Conservation (phyloP, 2,888 invertebrate genomes). For the Opisthograptis luteolata region DNA sequence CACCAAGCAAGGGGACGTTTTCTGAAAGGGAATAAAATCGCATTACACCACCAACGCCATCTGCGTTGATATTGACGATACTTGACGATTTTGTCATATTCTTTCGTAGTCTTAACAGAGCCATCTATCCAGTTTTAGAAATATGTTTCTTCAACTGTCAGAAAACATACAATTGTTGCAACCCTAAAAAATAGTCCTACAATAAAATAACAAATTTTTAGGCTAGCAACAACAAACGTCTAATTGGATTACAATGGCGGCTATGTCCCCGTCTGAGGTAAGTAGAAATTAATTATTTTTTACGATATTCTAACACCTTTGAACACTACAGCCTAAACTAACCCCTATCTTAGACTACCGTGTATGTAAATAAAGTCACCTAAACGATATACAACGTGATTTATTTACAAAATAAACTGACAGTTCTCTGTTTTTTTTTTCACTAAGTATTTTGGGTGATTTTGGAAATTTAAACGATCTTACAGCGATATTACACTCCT, state of each 20-base stretch:
- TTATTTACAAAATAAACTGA: constrained; percentile 18
- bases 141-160: too few relatives aligned
- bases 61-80: too few relatives aligned
- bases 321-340: not conserved
- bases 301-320: constrained; percentile 8
- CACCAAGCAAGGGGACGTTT: too few relatives aligned
- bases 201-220: constrained; percentile 30
- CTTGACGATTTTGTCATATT: too few relatives aligned
- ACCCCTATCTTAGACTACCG: not conserved
- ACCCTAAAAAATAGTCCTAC: not conserved
- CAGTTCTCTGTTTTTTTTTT: constrained; percentile 45
- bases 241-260: constrained; percentile 87
- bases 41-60: too few relatives aligned
- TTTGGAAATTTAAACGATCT: not conserved
- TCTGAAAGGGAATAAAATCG: too few relatives aligned
- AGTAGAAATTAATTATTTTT: constrained; percentile 71
- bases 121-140: too few relatives aligned
- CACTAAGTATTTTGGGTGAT: constrained; percentile 23
- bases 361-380: not conserved
- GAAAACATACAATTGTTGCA: not conserved
- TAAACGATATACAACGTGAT: not conserved
- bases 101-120: too few relatives aligned
- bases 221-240: constrained; percentile 67
- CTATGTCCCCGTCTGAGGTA: constrained; percentile 90
- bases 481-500: not conserved